These are phyloP conservation scores for Halyomorpha halys DNA, from an alignment of 1,140 invertebrate species.

Conservation along the genomic window DNA sequence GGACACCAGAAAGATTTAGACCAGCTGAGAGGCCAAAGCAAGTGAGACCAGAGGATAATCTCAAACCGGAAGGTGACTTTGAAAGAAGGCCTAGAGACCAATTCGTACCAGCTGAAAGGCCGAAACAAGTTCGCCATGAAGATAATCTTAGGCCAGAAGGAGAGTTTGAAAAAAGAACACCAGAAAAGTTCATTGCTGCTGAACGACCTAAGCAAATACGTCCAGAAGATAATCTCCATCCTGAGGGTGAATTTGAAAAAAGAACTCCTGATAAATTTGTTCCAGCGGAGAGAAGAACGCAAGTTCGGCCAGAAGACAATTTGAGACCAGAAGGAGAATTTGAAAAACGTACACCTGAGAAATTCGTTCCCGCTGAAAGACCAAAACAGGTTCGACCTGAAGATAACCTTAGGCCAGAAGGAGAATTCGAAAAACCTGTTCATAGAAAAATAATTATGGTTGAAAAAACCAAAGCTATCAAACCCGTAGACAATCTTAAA, in stretches of 20 bases:
- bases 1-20: conserved; percentile 37
- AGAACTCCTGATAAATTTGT: conserved; percentile 36
- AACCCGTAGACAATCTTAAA: conserved; percentile 48
- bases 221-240: conserved; percentile 28
- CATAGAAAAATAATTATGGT: conserved; percentile 23
- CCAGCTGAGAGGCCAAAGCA: conserved; percentile 40
- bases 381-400: conserved; percentile 46
- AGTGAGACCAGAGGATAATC: conserved; percentile 43
- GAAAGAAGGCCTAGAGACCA: conserved; percentile 36
- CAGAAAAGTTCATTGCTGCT: conserved; percentile 28
- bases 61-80: conserved; percentile 44
- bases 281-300: conserved; percentile 34
- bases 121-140: conserved; percentile 36
- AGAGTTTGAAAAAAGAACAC: conserved; percentile 32
- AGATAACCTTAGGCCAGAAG: conserved; percentile 46
- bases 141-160: conserved; percentile 44
- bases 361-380: conserved; percentile 33
- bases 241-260: conserved; percentile 41
- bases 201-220: conserved; percentile 38
- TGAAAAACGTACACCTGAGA: conserved; percentile 34
- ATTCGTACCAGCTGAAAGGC: conserved; percentile 34
- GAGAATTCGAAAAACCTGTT: conserved; percentile 40
- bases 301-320: conserved; percentile 35
- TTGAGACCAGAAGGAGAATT: conserved; percentile 50
- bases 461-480: conserved; percentile 34